Conservation (phyloP, 2,113 vertebrate species). For the Isurus oxyrinchus region DNA sequence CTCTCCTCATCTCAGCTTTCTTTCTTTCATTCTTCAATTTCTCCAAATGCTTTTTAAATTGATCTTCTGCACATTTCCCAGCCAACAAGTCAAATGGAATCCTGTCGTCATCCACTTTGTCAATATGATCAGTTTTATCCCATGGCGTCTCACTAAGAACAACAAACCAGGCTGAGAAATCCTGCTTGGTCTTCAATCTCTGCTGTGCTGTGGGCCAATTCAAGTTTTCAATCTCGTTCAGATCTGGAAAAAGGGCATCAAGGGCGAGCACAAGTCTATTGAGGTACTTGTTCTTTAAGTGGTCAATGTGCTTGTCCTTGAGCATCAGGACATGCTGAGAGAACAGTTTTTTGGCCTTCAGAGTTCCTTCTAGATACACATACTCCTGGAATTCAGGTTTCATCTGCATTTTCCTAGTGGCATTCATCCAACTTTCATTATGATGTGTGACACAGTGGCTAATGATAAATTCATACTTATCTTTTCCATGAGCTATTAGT, state of each 20-base stretch:
- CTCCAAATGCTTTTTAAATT: slow-evolving; percentile 77
- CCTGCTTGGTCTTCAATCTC: slow-evolving; percentile 78
- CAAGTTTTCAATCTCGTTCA: slow-evolving; percentile 84
- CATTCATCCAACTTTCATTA: slow-evolving; percentile 74
- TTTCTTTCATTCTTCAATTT: slow-evolving; percentile 78
- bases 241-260: slow-evolving; percentile 68
- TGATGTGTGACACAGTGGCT: slow-evolving; percentile 78
- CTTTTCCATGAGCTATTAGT: slow-evolving; percentile 89
- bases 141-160: slow-evolving; percentile 89
- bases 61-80: slow-evolving; percentile 64
- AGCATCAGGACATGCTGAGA: slow-evolving; percentile 84
- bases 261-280: slow-evolving; percentile 73
- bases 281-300: slow-evolving; percentile 71
- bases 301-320: slow-evolving; percentile 89
- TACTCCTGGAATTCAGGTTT: slow-evolving; percentile 83
- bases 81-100: slow-evolving; percentile 90
- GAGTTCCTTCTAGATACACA: slow-evolving; percentile 84
- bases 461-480: slow-evolving; percentile 89
- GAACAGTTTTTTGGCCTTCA: slow-evolving; percentile 91
- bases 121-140: slow-evolving; percentile 80
- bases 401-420: slow-evolving; percentile 72
- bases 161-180: slow-evolving; percentile 85
- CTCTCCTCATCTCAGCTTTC: slow-evolving; percentile 73
- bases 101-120: slow-evolving; percentile 73
- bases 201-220: slow-evolving; percentile 77